These are phyloP conservation scores for Cepaea hortensis DNA, from an alignment of 2,888 invertebrate species.

Conservation along the genomic window DNA sequence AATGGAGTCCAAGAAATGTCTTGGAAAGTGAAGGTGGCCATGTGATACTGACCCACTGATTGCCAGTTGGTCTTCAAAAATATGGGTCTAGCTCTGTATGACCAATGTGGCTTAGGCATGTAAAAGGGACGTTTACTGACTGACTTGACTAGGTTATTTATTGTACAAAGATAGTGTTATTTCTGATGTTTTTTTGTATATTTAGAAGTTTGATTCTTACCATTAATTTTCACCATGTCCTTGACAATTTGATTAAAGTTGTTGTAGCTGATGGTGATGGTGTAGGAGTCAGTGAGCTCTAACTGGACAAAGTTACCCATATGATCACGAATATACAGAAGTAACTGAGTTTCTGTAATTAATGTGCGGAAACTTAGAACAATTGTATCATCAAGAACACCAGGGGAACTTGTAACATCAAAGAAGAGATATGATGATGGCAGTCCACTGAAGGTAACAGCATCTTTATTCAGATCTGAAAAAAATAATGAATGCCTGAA, in stretches of 20 bases:
- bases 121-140: no score
- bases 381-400: conserved; percentile 86
- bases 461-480: conserved; percentile 92
- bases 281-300: conserved; percentile 57
- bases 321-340: conserved; percentile 93
- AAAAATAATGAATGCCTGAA: conserved; percentile 22
- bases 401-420: conserved; percentile 80
- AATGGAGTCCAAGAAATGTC: no score
- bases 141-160: no score
- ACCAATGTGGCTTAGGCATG: no score
- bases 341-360: conserved; percentile 82
- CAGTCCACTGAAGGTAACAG: conserved; percentile 89
- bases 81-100: no score
- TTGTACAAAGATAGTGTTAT: no score
- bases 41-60: no score
- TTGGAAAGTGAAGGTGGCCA: no score
- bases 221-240: conserved; percentile 46
- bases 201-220: conserved; percentile 10
- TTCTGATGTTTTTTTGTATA: no score
- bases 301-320: conserved; percentile 92
- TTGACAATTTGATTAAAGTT: conserved; percentile 53
- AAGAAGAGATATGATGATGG: conserved; percentile 83
- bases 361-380: conserved; percentile 93
- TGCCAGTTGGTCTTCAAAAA: no score
- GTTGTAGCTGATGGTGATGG: conserved; percentile 60